Evolutionary conservation across 2,113 vertebrate species (phyloP), one percentile per base, ranked within the genome.

Genomic region (Ancistrus triradiatus): DNA sequence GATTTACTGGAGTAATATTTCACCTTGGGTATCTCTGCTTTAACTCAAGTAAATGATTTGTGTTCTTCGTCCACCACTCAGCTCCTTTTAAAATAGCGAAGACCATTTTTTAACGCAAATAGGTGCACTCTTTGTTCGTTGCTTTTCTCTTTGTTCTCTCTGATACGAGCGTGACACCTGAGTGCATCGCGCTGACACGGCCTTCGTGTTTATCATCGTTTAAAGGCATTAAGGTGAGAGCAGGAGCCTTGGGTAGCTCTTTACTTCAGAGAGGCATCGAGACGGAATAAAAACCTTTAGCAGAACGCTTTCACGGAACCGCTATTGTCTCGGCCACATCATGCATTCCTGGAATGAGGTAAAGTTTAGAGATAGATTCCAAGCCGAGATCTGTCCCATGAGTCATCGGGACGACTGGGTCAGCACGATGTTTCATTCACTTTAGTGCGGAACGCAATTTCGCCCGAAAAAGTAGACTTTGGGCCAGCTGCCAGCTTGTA

Each of bases 391-490:
- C 18, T 51, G 28, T 18, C 25, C 57, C 4, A 28, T 17, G 22
- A 72, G 38, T 63, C 59, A 63, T 18, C 47, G 33, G 38, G 24
- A 38, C 10, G 3, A 25, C 52, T 17, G 52, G 63, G 59, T 46
- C 17, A 21, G 18, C 21, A 31, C 18, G 58, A 47, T 59, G 52
- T 43, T 40, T 59, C 22, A 62, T 63, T 49, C 13, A 24, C 22
- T 63, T 72, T 72, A 31, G 13, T 14, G n/a, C 33, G 35, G 25
- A 17, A 15, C 25, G 18, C 46, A 53, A 9, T 35, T 15, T n/a
- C 7, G 11, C 17, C 21, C 8, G 15, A 22, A 21, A 19, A 21
- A 59, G 53, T 52, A 37, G 46, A 24, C 40, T 65, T 47, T 21
- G 9, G 62, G 49, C 40, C 27, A 28, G 17, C 8, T 8, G 43